phyloP scores from a whole-genome alignment of 2,113 vertebrate species.

The Lucifuga dentata region DNA sequence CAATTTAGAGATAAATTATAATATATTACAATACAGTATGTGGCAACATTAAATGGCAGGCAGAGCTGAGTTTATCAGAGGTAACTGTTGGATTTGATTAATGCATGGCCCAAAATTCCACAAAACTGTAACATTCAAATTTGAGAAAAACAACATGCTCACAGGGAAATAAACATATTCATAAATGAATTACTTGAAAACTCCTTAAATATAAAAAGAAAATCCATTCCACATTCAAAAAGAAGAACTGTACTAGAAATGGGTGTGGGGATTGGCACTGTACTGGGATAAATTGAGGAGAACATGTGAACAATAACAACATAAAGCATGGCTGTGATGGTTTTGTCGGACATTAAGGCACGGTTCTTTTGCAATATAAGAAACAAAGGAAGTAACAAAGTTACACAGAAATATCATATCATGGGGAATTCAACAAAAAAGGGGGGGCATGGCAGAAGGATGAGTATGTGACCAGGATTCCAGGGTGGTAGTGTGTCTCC shows the following conservation, averaged over 20 bases:
- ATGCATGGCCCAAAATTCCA: background rate
- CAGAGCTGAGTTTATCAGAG: background rate
- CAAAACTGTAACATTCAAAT: background rate
- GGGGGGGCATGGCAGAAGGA: conserved; percentile 21
- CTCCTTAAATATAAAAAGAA: conserved; percentile 19
- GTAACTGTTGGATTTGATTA: conserved; percentile 7
- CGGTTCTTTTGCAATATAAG: background rate
- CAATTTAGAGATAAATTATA: conserved; percentile 13
- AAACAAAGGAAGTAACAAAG: background rate
- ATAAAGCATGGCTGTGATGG: background rate
- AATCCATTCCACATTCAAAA: conserved; percentile 22
- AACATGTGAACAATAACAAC: conserved; percentile 20
- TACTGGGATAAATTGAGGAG: conserved; percentile 10
- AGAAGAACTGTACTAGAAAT: conserved; percentile 34
- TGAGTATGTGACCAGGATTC: conserved; percentile 47
- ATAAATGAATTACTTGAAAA: conserved; percentile 16
- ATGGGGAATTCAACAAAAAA: conserved; percentile 3
- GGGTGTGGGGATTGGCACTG: background rate
- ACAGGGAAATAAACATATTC: background rate
- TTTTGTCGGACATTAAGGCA: conserved; percentile 3
- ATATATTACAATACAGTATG: background rate
- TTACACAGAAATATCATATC: conserved; percentile 2
- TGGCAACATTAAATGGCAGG: background rate
- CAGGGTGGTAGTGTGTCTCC: conserved; percentile 35
- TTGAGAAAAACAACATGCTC: background rate